phyloP scores from a whole-genome alignment of 2,113 vertebrate species.

The Grammomys dolichurus region DNA sequence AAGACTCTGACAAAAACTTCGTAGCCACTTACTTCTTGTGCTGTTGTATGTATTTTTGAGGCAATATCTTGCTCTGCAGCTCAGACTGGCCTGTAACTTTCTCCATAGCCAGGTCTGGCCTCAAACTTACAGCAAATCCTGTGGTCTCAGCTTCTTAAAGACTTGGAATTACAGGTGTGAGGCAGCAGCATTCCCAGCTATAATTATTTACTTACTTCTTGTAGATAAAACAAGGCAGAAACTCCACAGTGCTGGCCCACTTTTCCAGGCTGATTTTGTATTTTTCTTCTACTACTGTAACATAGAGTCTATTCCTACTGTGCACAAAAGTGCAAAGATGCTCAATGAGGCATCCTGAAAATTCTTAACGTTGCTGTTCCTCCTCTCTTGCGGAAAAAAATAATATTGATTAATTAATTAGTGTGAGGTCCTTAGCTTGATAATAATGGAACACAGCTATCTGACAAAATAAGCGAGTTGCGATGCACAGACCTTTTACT shows the following conservation, averaged over 20 bases:
- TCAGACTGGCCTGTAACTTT: neutral
- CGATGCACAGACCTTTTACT: constrained; percentile 16
- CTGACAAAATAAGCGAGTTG: neutral
- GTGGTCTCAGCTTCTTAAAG: neutral
- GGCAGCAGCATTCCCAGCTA: neutral
- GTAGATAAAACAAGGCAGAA: neutral
- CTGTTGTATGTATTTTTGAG: neutral
- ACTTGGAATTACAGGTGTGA: neutral
- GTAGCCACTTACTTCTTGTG: neutral
- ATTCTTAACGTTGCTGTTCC: neutral
- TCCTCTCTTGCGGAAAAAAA: constrained; percentile 20
- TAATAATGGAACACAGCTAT: constrained; percentile 7
- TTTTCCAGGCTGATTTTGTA: neutral
- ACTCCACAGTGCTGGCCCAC: too few species aligned
- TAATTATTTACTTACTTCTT: neutral
- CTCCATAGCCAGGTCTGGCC: neutral
- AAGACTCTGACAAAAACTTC: neutral
- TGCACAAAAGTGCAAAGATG: neutral
- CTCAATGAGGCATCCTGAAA: neutral
- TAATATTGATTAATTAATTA: constrained; percentile 61
- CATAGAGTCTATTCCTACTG: neutral
- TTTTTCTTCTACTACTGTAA: neutral
- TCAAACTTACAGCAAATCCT: neutral
- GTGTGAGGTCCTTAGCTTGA: neutral
- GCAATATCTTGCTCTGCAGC: neutral